phyloP scores from a whole-genome alignment of 1,140 invertebrate species.

The Adoxophyes honmai region DNA sequence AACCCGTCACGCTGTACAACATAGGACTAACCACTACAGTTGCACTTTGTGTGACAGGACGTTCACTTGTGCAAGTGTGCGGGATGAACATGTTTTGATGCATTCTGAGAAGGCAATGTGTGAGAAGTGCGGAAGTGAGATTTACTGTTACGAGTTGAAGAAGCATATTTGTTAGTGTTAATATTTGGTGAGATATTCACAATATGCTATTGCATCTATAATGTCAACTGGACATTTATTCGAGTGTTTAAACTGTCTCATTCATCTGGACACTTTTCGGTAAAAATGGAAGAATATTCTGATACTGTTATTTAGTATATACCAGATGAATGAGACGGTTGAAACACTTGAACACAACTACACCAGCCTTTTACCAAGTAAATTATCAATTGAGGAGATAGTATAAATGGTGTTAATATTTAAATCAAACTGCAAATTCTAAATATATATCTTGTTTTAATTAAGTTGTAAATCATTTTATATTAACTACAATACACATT shows the following conservation, averaged over 20 bases:
- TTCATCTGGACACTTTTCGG: too few species aligned
- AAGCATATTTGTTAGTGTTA: conserved; percentile 38
- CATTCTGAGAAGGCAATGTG: conserved; percentile 50
- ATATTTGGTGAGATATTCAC: background rate
- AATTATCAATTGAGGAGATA: background rate
- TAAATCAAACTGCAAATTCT: too few species aligned
- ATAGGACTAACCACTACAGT: conserved; percentile 23
- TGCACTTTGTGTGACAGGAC: conserved; percentile 41
- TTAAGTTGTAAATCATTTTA: background rate
- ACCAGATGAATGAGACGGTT: too few species aligned
- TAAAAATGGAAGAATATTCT: too few species aligned
- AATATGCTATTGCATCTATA: too few species aligned
- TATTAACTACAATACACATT: conserved; percentile 1
- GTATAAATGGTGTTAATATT: too few species aligned
- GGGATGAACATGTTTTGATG: conserved; percentile 39
- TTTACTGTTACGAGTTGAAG: conserved; percentile 39
- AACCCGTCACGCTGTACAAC: conserved; percentile 42
- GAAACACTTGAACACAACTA: too few species aligned
- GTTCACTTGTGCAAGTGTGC: conserved; percentile 29
- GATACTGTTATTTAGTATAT: too few species aligned
- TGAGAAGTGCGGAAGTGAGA: conserved; percentile 53
- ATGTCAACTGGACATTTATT: too few species aligned
- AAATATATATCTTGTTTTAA: too few species aligned
- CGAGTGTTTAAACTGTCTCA: too few species aligned
- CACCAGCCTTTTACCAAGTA: too few species aligned